These are phyloP conservation scores for Apodemia hepburni DNA, from an alignment of 2,888 invertebrate genomes.

Conservation along the genomic window DNA sequence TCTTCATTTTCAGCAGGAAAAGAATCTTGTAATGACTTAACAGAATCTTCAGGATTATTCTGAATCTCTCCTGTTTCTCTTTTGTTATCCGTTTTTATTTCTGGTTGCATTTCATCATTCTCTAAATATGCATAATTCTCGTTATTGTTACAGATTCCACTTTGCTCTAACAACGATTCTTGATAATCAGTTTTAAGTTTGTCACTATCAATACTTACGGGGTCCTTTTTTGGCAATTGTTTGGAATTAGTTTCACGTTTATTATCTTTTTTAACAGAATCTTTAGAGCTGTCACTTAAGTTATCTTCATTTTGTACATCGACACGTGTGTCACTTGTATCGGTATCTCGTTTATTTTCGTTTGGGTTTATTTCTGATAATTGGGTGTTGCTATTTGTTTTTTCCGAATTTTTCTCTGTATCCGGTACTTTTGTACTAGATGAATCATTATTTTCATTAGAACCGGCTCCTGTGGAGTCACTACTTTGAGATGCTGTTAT, in stretches of 20 bases:
- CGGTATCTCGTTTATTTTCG: conserved; percentile 37
- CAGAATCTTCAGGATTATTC: conserved; percentile 44
- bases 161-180: conserved; percentile 1
- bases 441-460: conserved; percentile 40
- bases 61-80: conserved; percentile 47
- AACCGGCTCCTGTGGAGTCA: conserved; percentile 41
- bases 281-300: conserved; percentile 36
- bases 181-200: conserved; percentile 8
- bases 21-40: conserved; percentile 65
- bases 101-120: conserved; percentile 20
- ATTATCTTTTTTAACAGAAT: conserved; percentile 46
- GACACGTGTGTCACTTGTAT: conserved; percentile 24
- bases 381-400: conserved; percentile 26
- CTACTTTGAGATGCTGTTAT: conserved; percentile 36
- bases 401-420: conserved; percentile 33
- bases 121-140: conserved; percentile 25
- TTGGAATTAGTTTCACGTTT: conserved; percentile 56
- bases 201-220: conserved; percentile 35
- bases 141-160: conserved; percentile 12
- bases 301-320: conserved; percentile 36
- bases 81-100: conserved; percentile 34
- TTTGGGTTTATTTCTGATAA: conserved; percentile 30
- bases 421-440: conserved; percentile 43
- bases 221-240: conserved; percentile 37
- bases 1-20: conserved; percentile 51